Percentiles rank a stretch among this genome's conserved stretches.
Evolutionary conservation across 2,888 invertebrate species (phyloP).

Genomic region (Tachina fera): DNA sequence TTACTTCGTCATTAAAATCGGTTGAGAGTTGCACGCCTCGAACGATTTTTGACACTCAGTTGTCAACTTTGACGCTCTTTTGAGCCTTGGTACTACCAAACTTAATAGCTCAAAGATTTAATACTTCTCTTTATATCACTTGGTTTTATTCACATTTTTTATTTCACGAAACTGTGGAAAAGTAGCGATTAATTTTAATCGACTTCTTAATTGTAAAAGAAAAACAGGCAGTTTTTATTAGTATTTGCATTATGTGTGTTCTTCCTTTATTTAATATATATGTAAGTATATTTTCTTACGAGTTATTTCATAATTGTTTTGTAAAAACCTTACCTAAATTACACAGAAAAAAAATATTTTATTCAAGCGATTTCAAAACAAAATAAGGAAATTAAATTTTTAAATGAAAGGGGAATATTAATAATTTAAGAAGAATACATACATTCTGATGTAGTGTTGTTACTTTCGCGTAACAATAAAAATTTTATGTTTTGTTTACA

Average conservation of each 20-base stretch:
- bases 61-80: too few species aligned
- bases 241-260: constrained; percentile 37
- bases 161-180: neutral
- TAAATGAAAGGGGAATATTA: constrained; percentile 20
- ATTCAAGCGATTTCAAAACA: constrained; percentile 26
- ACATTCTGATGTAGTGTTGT: neutral
- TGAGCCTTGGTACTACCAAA: too few species aligned
- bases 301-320: constrained; percentile 12
- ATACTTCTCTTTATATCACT: too few species aligned
- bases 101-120: too few species aligned
- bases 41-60: too few species aligned
- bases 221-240: neutral
- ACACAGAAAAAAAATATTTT: constrained; percentile 25
- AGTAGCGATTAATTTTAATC: neutral
- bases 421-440: constrained; percentile 5
- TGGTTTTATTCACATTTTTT: too few species aligned
- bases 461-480: constrained; percentile 14
- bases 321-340: constrained; percentile 37
- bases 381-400: constrained; percentile 31
- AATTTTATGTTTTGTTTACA: constrained; percentile 28
- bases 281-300: constrained; percentile 8
- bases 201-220: too few species aligned
- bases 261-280: constrained; percentile 40
- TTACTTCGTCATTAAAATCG: too few species aligned
- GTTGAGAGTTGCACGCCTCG: too few species aligned